Percentiles rank a stretch among this genome's conserved stretches.
These are phyloP conservation scores for Orthonyx spaldingii DNA, from an alignment of 2,113 vertebrate species.

Conservation along the genomic window DNA sequence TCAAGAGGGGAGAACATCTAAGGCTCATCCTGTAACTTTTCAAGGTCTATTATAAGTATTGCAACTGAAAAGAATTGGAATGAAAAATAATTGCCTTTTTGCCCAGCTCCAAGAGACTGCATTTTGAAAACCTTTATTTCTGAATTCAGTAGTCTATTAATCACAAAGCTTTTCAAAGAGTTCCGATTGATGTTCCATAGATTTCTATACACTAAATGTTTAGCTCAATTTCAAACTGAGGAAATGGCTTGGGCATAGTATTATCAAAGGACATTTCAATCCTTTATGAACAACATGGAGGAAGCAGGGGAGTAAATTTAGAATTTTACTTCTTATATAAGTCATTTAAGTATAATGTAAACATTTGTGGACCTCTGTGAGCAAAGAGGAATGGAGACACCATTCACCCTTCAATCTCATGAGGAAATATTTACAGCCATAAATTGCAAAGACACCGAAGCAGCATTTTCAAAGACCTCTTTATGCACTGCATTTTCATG, in stretches of 20 bases:
- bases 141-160: background rate
- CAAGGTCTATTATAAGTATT: background rate
- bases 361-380: background rate
- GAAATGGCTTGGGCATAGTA: background rate
- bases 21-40: background rate
- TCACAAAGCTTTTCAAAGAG: background rate
- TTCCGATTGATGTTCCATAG: background rate
- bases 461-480: background rate
- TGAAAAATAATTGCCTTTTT: background rate
- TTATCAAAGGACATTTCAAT: background rate
- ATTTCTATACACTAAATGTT: background rate
- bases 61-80: background rate
- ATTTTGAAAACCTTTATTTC: background rate
- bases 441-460: background rate
- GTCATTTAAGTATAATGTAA: background rate
- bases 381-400: background rate
- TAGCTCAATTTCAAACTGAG: background rate
- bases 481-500: background rate
- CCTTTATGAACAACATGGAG: background rate
- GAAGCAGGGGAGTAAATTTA: background rate
- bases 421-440: background rate
- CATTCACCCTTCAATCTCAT: background rate
- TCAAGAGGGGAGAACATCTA: background rate
- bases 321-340: background rate
- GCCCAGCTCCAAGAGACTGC: background rate